A percentile compares a stretch with the other conserved stretches of the same genome.
Evolutionary conservation across 2,888 invertebrate species (phyloP).

Genomic region (Cantharis nigra): DNA sequence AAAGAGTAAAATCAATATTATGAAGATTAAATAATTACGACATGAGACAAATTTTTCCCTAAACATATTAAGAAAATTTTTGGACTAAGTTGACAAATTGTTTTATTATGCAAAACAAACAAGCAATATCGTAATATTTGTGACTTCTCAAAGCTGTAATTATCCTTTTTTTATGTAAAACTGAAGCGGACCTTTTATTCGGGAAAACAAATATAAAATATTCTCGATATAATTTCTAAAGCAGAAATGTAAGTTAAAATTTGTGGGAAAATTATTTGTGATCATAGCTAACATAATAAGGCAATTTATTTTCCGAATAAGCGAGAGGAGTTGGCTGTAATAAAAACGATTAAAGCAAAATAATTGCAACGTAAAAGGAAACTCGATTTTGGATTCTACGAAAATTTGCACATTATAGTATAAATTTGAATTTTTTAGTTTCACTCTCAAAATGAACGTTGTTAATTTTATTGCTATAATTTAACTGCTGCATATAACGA

Average conservation of each 20-base stretch:
- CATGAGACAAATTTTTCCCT: too few relatives aligned
- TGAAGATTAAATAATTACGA: background rate
- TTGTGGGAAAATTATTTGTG: slow-evolving; percentile 1
- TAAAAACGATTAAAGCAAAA: slow-evolving; percentile 1
- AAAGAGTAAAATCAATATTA: background rate
- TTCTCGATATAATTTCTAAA: background rate
- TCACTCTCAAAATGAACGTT: background rate
- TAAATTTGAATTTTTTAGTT: background rate
- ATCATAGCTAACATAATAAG: background rate
- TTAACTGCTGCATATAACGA: background rate
- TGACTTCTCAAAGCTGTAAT: background rate
- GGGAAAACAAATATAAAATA: background rate
- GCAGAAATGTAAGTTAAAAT: background rate
- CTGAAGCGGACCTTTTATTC: background rate
- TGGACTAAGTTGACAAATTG: background rate
- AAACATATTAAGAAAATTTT: background rate
- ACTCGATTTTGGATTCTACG: background rate
- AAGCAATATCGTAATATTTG: background rate
- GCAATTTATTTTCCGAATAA: slow-evolving; percentile 3
- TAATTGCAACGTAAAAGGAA: slow-evolving; percentile 1
- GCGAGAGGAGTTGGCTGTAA: background rate
- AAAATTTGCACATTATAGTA: background rate
- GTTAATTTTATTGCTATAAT: background rate
- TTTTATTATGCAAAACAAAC: background rate
- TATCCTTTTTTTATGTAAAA: background rate